These are phyloP conservation scores for Leptonema lineaticorne DNA, from an alignment of 1,140 invertebrate genomes.

Conservation along the genomic window DNA sequence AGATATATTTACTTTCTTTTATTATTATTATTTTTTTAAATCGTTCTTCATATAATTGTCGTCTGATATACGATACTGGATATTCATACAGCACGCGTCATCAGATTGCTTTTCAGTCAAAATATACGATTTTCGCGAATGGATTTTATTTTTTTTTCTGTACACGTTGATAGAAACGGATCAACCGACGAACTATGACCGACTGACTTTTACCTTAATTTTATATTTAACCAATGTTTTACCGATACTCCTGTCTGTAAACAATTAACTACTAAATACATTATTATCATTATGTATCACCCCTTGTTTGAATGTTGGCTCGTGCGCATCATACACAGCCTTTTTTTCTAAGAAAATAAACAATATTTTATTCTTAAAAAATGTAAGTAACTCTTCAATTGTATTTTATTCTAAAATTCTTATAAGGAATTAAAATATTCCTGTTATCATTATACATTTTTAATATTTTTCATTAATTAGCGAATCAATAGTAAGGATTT, in stretches of 20 bases:
- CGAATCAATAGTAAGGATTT: too few species aligned
- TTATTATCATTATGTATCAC: conserved; percentile 38
- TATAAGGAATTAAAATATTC: too few species aligned
- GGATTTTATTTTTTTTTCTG: conserved; percentile 49
- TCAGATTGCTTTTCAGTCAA: conserved; percentile 44
- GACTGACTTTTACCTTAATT: conserved; percentile 33
- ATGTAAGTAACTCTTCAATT: too few species aligned
- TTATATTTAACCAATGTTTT: conserved; percentile 1
- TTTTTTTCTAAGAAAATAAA: not conserved
- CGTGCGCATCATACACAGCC: not conserved
- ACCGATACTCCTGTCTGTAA: conserved; percentile 24
- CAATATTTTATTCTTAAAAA: too few species aligned
- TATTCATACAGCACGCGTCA: conserved; percentile 30
- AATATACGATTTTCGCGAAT: conserved; percentile 48
- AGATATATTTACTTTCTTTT: conserved; percentile 15
- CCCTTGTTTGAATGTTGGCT: conserved; percentile 27
- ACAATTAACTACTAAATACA: conserved; percentile 36
- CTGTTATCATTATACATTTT: too few species aligned
- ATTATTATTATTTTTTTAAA: conserved; percentile 21
- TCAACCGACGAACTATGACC: conserved; percentile 32
- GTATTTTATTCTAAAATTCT: too few species aligned
- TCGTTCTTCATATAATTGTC: not conserved
- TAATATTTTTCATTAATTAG: too few species aligned
- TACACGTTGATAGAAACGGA: conserved; percentile 48
- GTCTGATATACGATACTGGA: conserved; percentile 18